These are phyloP conservation scores for Triplophysa yarkandensis DNA, from an alignment of 2,797 vertebrate genomes.

Conservation along the genomic window DNA sequence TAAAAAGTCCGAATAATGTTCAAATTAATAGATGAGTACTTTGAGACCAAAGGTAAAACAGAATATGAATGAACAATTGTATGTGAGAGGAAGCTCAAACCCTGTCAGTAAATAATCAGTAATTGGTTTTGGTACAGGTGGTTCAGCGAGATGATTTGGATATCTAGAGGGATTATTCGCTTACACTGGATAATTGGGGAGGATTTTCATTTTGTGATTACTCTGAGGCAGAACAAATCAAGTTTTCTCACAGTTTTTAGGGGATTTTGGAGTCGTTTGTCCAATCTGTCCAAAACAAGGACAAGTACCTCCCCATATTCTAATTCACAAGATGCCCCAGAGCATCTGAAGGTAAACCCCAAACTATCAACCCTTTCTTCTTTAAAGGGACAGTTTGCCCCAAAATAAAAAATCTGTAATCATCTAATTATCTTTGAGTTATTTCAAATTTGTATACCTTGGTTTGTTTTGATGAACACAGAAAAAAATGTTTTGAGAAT, in stretches of 20 bases:
- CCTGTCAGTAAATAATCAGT: conserved; percentile 12
- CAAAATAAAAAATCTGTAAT: too few relatives aligned
- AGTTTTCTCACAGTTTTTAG: neutral
- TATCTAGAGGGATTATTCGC: neutral
- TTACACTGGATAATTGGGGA: neutral
- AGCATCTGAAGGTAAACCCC: conserved; percentile 1
- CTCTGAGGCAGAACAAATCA: neutral
- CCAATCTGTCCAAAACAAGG: conserved; percentile 61
- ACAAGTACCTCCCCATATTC: conserved; percentile 57
- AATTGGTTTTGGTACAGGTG: neutral
- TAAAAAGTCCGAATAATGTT: conserved; percentile 7
- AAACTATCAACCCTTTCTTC: neutral
- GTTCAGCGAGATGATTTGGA: neutral
- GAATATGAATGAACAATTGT: neutral
- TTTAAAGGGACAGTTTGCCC: too few relatives aligned
- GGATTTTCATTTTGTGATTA: conserved; percentile 13
- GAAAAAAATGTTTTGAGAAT: too few relatives aligned
- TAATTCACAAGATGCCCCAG: conserved; percentile 1
- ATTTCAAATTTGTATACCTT: too few relatives aligned
- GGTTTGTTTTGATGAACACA: too few relatives aligned
- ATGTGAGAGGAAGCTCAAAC: too few relatives aligned
- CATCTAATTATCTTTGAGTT: too few relatives aligned
- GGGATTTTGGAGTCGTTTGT: conserved; percentile 6
- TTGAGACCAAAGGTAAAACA: neutral
- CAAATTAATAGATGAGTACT: neutral